Base-by-base conservation (phyloP, 2,113 vertebrate species). In the Perca flavescens region DNA sequence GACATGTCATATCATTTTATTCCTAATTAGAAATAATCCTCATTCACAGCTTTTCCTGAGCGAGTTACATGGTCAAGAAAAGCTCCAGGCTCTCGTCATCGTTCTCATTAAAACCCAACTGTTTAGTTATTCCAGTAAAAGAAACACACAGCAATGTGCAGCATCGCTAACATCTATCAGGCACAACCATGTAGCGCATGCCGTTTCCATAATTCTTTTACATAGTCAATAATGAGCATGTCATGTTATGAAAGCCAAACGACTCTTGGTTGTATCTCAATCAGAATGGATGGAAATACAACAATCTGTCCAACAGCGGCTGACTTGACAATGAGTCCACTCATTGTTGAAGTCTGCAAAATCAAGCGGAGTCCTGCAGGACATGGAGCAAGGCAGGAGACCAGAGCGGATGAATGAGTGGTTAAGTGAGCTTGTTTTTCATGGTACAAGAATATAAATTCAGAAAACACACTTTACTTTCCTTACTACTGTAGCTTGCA, bases 201-300 rank as follows among this genome's bases (percentile, higher is more conserved):
- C 88, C 5, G 5, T 80, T 86, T 76, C 69, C 46, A 61, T 83
- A 28, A 64, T 22, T 81, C 57, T 74, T 58, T 64, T 14, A 63
- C 28, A 65, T 17, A 0, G 9, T 86, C 69, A 22, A 79, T 31
- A 72, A 76, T 25, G 63, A 81, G 80, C 40, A 28, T 70, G 78
- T 89, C 79, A 65, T 74, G 17, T 75, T 77, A 72, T 57, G 67
- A 81, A 86, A 91, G 62, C 69, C 63, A 86, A 87, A 84, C 13
- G 15, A 82, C 64, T 87, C 52, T 86, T 53, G 58, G 69, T 89
- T 88, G 88, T 86, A 86, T 90, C 84, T 89, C 88, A 52, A 53
- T 86, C 79, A n/a, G n/a, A 79, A 63, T 17, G 60, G 81, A 89
- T 86, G 75, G 87, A 92, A 93, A 93, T 89, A 90, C 88, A 92